Evolutionary conservation across 2,888 invertebrate species (phyloP).

Genomic region (Apocheima hispidaria): DNA sequence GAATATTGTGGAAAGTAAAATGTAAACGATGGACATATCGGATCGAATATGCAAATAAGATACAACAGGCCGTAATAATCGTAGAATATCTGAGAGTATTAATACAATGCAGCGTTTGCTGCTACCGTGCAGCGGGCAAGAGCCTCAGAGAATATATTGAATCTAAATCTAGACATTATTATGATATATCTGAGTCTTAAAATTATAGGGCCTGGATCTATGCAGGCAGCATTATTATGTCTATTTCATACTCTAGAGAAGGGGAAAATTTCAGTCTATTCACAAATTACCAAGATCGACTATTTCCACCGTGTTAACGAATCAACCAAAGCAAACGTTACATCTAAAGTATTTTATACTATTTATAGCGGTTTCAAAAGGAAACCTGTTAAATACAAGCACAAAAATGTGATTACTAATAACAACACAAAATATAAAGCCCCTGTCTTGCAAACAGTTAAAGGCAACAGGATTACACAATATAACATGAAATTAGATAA

Average conservation of each 20-base stretch:
- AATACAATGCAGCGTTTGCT: conserved; percentile 45
- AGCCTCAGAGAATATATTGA: conserved; percentile 52
- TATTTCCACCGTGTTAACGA: conserved; percentile 11
- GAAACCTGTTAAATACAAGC: no score
- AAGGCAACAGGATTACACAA: conserved; percentile 36
- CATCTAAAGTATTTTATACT: background rate
- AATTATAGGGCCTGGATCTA: conserved; percentile 41
- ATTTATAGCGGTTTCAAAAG: background rate
- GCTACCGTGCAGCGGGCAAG: conserved; percentile 52
- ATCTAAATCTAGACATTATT: conserved; percentile 54
- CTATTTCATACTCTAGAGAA: conserved; percentile 49
- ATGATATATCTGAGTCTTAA: conserved; percentile 55
- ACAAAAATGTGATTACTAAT: background rate
- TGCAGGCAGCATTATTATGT: conserved; percentile 49
- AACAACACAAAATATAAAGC: conserved; percentile 25
- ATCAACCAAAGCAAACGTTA: conserved; percentile 2
- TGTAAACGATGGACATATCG: conserved; percentile 29
- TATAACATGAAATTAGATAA: conserved; percentile 42
- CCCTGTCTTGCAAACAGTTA: conserved; percentile 29
- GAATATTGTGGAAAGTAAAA: conserved; percentile 28
- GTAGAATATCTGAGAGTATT: conserved; percentile 38
- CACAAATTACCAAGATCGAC: conserved; percentile 25
- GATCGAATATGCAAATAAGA: conserved; percentile 30
- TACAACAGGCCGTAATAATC: conserved; percentile 41
- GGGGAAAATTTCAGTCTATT: conserved; percentile 39